A percentile compares a stretch with the other conserved stretches of the same genome.
Evolutionary conservation across 2,888 invertebrate species (phyloP).

Genomic region (Agonopterix alstromeriana): DNA sequence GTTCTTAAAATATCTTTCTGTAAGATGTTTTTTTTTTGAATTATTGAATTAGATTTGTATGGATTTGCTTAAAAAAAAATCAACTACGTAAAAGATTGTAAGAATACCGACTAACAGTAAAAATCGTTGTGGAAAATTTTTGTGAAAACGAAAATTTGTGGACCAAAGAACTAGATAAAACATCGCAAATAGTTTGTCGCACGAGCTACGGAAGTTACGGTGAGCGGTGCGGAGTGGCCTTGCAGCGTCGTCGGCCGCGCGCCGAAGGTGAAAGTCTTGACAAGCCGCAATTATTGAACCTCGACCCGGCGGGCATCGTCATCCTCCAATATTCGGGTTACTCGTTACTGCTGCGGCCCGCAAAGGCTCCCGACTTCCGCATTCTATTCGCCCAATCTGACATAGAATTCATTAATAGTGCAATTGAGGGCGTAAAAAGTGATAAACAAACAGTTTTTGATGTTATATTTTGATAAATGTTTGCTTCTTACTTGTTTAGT

Average conservation of each 20-base stretch:
- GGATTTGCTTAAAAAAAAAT: too few species aligned
- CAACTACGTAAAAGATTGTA: too few species aligned
- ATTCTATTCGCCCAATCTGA: slow-evolving; percentile 20
- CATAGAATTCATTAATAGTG: too few species aligned
- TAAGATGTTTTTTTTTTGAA: too few species aligned
- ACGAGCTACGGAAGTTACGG: slow-evolving; percentile 47
- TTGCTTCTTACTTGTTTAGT: too few species aligned
- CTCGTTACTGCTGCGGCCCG: slow-evolving; percentile 20
- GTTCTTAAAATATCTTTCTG: too few species aligned
- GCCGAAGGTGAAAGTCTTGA: slow-evolving; percentile 74
- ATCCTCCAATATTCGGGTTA: slow-evolving; percentile 58
- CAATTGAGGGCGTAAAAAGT: background rate
- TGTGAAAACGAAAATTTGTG: background rate
- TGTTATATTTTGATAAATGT: background rate
- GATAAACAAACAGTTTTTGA: background rate
- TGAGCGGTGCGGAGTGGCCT: slow-evolving; percentile 61
- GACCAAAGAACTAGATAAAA: background rate
- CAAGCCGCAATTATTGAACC: slow-evolving; percentile 66
- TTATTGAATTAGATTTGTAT: too few species aligned
- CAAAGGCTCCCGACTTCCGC: slow-evolving; percentile 36
- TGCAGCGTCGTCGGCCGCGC: slow-evolving; percentile 48
- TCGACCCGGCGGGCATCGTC: slow-evolving; percentile 40
- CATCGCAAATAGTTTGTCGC: slow-evolving; percentile 9
- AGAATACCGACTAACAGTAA: too few species aligned
- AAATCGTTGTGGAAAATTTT: too few species aligned